Conservation (phyloP, 92 coral and sea anemone genomes). For the Epizoanthus rinbou region DNA sequence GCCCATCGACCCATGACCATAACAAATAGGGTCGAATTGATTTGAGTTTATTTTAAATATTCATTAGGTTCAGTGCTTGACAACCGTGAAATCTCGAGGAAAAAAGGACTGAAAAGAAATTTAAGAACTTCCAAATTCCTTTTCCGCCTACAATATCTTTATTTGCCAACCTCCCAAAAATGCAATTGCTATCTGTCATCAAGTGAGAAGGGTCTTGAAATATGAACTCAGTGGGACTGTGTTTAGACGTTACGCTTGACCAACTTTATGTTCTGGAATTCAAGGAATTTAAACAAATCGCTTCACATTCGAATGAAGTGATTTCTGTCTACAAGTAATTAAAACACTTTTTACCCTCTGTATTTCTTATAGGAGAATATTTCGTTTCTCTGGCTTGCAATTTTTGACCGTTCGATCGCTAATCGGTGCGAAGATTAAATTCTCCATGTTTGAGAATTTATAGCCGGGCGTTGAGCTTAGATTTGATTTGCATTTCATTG, state of each 20-base stretch:
- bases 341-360: background rate
- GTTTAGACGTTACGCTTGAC: constrained; percentile 54
- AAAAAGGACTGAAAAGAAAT: background rate
- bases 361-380: background rate
- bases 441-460: constrained; percentile 8
- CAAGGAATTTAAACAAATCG: constrained; percentile 54
- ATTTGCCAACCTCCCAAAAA: constrained; percentile 21
- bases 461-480: constrained; percentile 39
- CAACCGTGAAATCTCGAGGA: background rate
- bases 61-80: background rate
- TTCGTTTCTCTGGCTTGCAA: background rate
- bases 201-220: background rate
- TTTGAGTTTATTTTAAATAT: constrained; percentile 17
- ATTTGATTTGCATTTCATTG: constrained; percentile 59
- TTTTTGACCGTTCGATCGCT: background rate
- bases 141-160: background rate
- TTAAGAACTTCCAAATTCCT: background rate
- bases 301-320: constrained; percentile 52
- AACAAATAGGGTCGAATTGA: constrained; percentile 6
- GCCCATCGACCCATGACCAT: constrained; percentile 34
- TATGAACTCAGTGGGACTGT: constrained; percentile 14
- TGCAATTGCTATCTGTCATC: constrained; percentile 30
- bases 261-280: constrained; percentile 70
- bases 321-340: background rate
- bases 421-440: background rate